Conservation (phyloP, 2,797 vertebrate genomes). For the Limnodromus scolopaceus region DNA sequence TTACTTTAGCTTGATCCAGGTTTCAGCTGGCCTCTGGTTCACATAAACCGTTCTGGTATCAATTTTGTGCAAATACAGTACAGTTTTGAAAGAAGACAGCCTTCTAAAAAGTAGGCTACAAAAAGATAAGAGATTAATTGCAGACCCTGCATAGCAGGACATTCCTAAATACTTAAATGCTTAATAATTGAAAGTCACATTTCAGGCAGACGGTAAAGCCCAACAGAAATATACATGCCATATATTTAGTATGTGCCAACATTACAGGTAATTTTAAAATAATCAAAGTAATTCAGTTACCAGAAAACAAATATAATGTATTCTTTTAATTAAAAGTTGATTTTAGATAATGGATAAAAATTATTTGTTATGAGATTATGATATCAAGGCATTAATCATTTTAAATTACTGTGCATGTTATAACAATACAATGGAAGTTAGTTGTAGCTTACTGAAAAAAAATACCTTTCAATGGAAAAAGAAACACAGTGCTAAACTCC, state of each 20-base stretch:
- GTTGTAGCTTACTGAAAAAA: not conserved
- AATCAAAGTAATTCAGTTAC: not conserved
- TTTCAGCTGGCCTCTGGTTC: not conserved
- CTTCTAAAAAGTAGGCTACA: not conserved
- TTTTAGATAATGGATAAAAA: slow-evolving; percentile 28
- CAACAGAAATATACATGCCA: not conserved
- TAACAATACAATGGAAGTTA: not conserved
- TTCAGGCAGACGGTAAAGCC: not conserved
- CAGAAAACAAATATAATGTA: not conserved
- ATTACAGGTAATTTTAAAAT: not conserved
- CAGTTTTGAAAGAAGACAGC: not conserved
- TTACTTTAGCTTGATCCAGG: not conserved
- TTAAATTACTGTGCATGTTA: not conserved
- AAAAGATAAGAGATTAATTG: not conserved
- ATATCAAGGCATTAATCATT: slow-evolving; percentile 26
- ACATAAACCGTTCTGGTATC: not conserved
- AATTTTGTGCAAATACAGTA: not conserved
- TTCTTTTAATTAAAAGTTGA: slow-evolving; percentile 60
- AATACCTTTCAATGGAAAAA: not conserved
- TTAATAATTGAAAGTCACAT: not conserved
- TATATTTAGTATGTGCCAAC: not conserved
- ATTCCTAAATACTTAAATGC: slow-evolving; percentile 3
- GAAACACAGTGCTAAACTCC: rapidly evolving
- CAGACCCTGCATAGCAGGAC: not conserved
- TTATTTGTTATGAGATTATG: not conserved